phyloP scores from a whole-genome alignment of 2,888 invertebrate genomes.

The Adelphocoris suturalis region DNA sequence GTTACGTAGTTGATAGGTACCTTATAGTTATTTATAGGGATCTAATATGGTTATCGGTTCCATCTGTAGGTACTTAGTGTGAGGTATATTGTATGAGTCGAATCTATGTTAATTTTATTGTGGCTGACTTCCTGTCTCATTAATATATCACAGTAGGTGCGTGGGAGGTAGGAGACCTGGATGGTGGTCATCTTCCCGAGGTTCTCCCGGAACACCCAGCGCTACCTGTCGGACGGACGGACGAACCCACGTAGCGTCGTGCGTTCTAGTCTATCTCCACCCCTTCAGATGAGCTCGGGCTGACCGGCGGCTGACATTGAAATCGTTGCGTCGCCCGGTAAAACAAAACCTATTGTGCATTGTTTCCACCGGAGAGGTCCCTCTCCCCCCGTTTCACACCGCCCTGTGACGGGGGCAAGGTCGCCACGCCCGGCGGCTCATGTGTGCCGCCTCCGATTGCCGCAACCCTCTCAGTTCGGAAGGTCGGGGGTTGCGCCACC shows the following conservation, averaged over 20 bases:
- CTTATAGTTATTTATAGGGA: too few relatives aligned
- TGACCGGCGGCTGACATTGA: constrained; percentile 51
- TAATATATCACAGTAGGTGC: not conserved
- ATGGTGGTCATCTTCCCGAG: not conserved
- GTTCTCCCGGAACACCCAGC: not conserved
- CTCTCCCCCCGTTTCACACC: not conserved
- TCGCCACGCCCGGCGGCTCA: constrained; percentile 67
- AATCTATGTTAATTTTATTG: too few relatives aligned
- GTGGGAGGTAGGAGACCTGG: not conserved
- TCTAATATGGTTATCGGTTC: too few relatives aligned
- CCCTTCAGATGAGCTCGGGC: not conserved
- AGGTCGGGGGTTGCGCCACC: constrained; percentile 27
- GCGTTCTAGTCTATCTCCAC: not conserved
- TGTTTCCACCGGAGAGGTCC: constrained; percentile 33
- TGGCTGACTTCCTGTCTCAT: too few relatives aligned
- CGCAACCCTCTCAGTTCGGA: not conserved
- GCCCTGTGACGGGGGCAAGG: constrained; percentile 64
- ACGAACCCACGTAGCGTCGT: not conserved
- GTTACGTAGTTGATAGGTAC: too few relatives aligned
- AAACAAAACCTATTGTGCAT: constrained; percentile 44
- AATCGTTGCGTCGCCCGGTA: constrained; percentile 26
- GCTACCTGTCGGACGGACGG: constrained; percentile 5
- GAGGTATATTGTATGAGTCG: too few relatives aligned
- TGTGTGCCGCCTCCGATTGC: constrained; percentile 65
- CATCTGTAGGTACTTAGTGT: too few relatives aligned